phyloP scores from a whole-genome alignment of 2,113 vertebrate species.

The Alethe castanea region DNA sequence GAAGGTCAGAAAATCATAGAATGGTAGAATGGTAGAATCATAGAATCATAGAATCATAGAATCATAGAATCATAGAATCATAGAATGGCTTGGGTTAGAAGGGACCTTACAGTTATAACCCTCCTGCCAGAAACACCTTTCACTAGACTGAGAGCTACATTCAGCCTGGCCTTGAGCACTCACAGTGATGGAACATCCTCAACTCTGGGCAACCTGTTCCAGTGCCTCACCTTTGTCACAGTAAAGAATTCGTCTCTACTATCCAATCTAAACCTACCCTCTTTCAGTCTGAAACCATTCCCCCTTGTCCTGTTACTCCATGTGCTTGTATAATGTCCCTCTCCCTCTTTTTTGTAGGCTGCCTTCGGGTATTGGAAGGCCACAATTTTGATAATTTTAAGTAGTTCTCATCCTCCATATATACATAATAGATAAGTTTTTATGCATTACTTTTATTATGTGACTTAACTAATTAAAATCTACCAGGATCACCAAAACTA shows the following conservation, averaged over 20 bases:
- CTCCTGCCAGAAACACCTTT: not conserved
- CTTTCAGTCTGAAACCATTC: not conserved
- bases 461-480: not conserved
- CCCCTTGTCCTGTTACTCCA: not conserved
- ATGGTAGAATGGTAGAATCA: not conserved
- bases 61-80: not conserved
- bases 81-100: not conserved
- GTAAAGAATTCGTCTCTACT: not conserved
- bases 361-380: not conserved
- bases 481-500: not conserved
- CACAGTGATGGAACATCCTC: rapidly evolving
- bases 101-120: not conserved
- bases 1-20: not conserved
- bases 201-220: not conserved
- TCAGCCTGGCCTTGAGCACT: not conserved
- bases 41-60: not conserved
- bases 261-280: not conserved
- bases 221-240: no score
- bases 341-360: not conserved
- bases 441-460: not conserved
- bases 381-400: not conserved
- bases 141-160: not conserved
- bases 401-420: not conserved
- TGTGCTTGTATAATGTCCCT: no score
- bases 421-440: not conserved